Percentiles rank a stretch among this genome's conserved stretches.
These are phyloP conservation scores for Saccostrea glomerata DNA, from an alignment of 1,140 invertebrate species.

Conservation along the genomic window DNA sequence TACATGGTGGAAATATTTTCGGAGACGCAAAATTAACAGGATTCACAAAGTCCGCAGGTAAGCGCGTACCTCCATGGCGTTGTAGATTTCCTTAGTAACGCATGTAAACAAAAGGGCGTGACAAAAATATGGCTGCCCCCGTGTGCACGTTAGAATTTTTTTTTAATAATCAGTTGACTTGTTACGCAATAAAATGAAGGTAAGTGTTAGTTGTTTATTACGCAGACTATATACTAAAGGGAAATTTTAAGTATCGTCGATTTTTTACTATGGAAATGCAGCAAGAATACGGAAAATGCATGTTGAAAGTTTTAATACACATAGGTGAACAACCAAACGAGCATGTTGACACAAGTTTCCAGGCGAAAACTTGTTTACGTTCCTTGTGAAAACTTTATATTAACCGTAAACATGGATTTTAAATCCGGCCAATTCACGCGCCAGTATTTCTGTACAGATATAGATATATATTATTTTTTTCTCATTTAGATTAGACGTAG, in stretches of 20 bases:
- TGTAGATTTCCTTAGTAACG: conserved; percentile 50
- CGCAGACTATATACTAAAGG: neutral
- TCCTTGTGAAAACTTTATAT: neutral
- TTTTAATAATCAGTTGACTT: neutral
- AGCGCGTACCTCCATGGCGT: neutral
- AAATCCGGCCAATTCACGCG: neutral
- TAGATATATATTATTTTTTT: neutral
- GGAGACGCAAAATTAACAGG: too few species aligned
- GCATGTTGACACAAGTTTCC: neutral
- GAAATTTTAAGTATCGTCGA: neutral
- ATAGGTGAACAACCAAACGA: neutral
- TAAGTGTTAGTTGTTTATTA: neutral
- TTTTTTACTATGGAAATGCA: neutral
- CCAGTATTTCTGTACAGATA: neutral
- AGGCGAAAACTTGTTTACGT: neutral
- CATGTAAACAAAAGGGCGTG: conserved; percentile 57
- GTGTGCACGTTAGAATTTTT: neutral
- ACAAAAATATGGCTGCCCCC: conserved; percentile 51
- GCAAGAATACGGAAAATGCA: too few species aligned
- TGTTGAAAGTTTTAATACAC: neutral
- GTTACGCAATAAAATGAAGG: neutral
- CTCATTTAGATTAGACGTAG: neutral
- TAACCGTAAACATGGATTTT: neutral
- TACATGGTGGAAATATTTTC: neutral
- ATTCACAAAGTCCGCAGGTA: conserved; percentile 37